Evolutionary conservation across 2,797 vertebrate species (phyloP), one percentile per base, ranked within the genome.

Genomic region (Coilia nasus): DNA sequence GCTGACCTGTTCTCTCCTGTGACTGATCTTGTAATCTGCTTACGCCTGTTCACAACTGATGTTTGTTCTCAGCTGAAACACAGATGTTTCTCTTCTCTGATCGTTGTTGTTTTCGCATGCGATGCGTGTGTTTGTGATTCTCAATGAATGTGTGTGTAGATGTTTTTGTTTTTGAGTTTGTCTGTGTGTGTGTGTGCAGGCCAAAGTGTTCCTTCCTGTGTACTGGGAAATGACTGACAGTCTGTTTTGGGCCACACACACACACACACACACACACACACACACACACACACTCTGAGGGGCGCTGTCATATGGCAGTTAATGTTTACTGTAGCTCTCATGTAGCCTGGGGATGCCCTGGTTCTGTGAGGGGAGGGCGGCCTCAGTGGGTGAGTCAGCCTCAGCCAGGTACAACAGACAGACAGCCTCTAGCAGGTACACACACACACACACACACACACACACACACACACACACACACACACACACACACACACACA

Each of bases 171-270:
- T 11, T 10, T 67, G 23, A 12, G 64, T 67, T 23, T 71, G 64
- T 71, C 23, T 75, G 28, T 75, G 67, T 35, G 28, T 71, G 28
- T 28, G 23, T 67, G n/a, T 67, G 62, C 6, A 35, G 28, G 28
- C 64, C 67, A 75, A 75, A 14, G 67, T 17, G 28, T 75, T 75
- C 17, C 14, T 54, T 35, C 15, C 5, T 35, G 15, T 12, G 15
- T 31, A 28, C 0, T 23, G 62, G 11, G 23, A 10, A n/a, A 62
- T 2, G n/a, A 25, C 60, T 62, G 60, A 23, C 15, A 1, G 64
- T 71, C 28, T 71, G 64, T 71, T 71, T 71, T 71, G 64, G 64
- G 64, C 12, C 62, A 67, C 62, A 67, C 62, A 67, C 62, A 31
- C 62, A 71, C 64, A 71, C 64, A 35, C 64, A 71, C 28, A 35